A percentile compares a stretch with the other conserved stretches of the same genome.
phyloP scores from a whole-genome alignment of 2,888 invertebrate genomes.

The Eupithecia subfuscata region DNA sequence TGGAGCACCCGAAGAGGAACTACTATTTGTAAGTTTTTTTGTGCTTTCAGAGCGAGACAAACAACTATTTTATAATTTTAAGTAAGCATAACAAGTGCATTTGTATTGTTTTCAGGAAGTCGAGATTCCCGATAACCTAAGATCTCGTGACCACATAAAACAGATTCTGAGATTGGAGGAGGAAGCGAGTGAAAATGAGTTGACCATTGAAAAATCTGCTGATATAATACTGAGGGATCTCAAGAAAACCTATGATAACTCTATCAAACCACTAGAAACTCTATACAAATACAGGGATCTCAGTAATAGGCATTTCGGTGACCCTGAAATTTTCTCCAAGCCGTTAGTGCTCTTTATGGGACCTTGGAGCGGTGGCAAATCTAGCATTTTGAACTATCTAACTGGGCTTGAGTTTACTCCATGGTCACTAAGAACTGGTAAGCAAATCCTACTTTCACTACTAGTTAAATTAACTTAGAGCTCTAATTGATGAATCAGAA shows the following conservation, averaged over 20 bases:
- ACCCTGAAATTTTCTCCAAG: constrained; percentile 97
- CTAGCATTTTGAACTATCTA: constrained; percentile 96
- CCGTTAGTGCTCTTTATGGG: constrained; percentile 97
- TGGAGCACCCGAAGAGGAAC: constrained; percentile 86
- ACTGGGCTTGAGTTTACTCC: constrained; percentile 93
- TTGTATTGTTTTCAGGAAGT: constrained; percentile 83
- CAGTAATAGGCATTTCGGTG: constrained; percentile 95
- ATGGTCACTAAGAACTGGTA: constrained; percentile 94
- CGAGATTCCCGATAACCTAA: constrained; percentile 90
- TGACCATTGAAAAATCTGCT: constrained; percentile 88
- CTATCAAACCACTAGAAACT: constrained; percentile 95
- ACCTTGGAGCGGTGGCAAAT: constrained; percentile 98
- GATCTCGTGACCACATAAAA: constrained; percentile 91
- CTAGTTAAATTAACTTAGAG: no score
- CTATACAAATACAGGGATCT: constrained; percentile 96
- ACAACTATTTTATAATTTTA: neutral
- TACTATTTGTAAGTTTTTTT: constrained; percentile 80
- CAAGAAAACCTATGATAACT: constrained; percentile 92
- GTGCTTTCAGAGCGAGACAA: neutral
- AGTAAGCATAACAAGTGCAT: neutral
- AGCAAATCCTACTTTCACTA: constrained; percentile 20
- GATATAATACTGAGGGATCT: constrained; percentile 92
- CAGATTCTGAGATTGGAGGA: constrained; percentile 92
- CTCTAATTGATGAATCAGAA: no score
- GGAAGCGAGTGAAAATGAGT: constrained; percentile 88